Evolutionary conservation across 1,140 invertebrate species (phyloP).

Genomic region (Anastatus disparis): DNA sequence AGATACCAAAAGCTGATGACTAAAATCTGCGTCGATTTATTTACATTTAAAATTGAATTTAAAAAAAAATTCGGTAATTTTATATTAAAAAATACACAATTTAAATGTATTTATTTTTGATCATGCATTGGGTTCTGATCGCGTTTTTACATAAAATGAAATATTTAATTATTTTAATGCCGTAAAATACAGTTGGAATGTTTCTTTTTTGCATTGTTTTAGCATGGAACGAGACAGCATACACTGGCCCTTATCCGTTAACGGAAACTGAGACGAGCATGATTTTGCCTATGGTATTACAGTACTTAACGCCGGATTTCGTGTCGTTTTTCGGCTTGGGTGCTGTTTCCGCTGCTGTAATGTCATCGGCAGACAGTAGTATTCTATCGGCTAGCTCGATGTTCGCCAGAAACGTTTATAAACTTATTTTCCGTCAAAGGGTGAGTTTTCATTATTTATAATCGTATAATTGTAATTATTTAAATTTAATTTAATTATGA

Average conservation of each 20-base stretch:
- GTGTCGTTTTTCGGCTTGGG: constrained; percentile 97
- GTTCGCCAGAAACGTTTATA: constrained; percentile 98
- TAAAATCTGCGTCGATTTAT: too few relatives aligned
- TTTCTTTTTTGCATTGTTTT: constrained; percentile 48
- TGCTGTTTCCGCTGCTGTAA: constrained; percentile 97
- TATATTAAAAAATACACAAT: background rate
- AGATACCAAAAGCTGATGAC: too few relatives aligned
- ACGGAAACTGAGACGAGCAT: constrained; percentile 85
- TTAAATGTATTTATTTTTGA: constrained; percentile 33
- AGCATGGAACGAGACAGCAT: constrained; percentile 95
- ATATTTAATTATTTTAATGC: too few relatives aligned
- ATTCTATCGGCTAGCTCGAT: constrained; percentile 96
- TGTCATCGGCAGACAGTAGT: constrained; percentile 98
- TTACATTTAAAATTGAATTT: too few relatives aligned
- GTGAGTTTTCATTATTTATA: constrained; percentile 67
- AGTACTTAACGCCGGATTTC: constrained; percentile 93
- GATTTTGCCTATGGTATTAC: constrained; percentile 96
- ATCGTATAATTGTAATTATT: too few relatives aligned
- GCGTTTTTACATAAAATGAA: too few relatives aligned
- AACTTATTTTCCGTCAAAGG: constrained; percentile 92
- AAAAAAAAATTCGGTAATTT: too few relatives aligned
- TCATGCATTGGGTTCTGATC: too few relatives aligned
- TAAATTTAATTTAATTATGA: too few relatives aligned
- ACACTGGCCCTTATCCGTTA: constrained; percentile 78
- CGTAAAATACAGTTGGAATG: too few relatives aligned